These are phyloP conservation scores for Micromussa lordhowensis DNA, from an alignment of 92 coral and sea anemone species.

Conservation along the genomic window DNA sequence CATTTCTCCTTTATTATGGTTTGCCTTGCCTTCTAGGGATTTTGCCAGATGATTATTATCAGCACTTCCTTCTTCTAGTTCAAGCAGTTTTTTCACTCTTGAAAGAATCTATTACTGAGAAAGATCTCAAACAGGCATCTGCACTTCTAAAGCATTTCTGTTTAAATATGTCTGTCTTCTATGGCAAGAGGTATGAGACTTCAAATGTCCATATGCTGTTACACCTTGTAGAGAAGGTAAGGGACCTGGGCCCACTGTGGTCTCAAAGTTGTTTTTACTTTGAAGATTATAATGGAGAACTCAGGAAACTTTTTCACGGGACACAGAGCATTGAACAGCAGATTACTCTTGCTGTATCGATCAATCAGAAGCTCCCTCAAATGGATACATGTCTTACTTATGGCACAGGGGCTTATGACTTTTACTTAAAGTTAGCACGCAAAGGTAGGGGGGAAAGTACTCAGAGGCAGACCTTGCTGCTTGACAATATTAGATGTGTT, in stretches of 20 bases:
- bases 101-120: constrained; percentile 43
- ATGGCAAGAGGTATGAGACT: constrained; percentile 46
- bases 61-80: constrained; percentile 58
- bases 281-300: constrained; percentile 54
- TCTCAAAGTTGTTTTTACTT: constrained; percentile 52
- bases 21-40: constrained; percentile 49
- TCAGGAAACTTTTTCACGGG: constrained; percentile 58
- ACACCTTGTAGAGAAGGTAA: constrained; percentile 60
- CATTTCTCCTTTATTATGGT: constrained; percentile 31
- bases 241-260: constrained; percentile 50
- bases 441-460: constrained; percentile 38
- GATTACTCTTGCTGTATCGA: constrained; percentile 52
- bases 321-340: constrained; percentile 57
- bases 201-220: constrained; percentile 41
- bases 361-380: constrained; percentile 62
- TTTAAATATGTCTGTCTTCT: neutral
- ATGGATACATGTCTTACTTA: constrained; percentile 34
- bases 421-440: constrained; percentile 34
- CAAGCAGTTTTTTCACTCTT: constrained; percentile 44
- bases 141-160: constrained; percentile 35
- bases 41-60: constrained; percentile 59
- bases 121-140: constrained; percentile 25
- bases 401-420: constrained; percentile 52
- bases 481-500: constrained; percentile 19
- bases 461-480: constrained; percentile 49